Evolutionary conservation across 2,888 invertebrate genomes (phyloP).

Genomic region (Amphipyra berbera): DNA sequence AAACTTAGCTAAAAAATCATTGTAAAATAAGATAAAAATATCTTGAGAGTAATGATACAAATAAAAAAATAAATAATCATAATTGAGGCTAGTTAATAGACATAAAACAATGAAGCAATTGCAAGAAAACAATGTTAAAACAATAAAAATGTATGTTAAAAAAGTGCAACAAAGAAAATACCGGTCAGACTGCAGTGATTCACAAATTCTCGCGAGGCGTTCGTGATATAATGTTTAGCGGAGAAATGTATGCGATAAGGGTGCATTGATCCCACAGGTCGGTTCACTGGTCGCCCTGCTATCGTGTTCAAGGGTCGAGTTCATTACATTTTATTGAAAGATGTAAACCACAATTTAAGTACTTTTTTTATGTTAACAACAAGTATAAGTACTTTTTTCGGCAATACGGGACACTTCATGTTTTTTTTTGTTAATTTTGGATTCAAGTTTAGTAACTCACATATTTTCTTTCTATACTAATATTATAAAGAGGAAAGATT

Average conservation of each 20-base stretch:
- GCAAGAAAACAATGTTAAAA: no score
- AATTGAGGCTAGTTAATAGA: no score
- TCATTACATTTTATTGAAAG: slow-evolving; percentile 38
- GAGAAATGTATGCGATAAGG: slow-evolving; percentile 54
- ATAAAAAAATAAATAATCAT: no score
- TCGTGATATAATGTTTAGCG: slow-evolving; percentile 17
- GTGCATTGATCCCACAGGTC: slow-evolving; percentile 47
- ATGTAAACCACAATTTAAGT: slow-evolving; percentile 5
- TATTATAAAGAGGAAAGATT: no score
- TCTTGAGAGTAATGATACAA: no score
- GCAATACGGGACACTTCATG: no score
- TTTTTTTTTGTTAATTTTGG: no score
- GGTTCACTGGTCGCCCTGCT: slow-evolving; percentile 33
- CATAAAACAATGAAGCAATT: no score
- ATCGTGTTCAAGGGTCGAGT: slow-evolving; percentile 49
- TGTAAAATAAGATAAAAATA: no score
- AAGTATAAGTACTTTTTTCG: background rate
- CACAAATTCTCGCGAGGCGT: slow-evolving; percentile 30
- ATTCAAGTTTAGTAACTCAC: no score
- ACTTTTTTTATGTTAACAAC: slow-evolving; percentile 2
- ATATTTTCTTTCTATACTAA: no score
- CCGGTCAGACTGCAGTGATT: slow-evolving; percentile 32
- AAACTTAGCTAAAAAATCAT: no score
- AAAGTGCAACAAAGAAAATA: background rate
- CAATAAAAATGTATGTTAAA: background rate